Evolutionary conservation across 2,888 invertebrate genomes (phyloP), one percentile per base, ranked within the genome.

Genomic region (Neoscelio sp.): DNA sequence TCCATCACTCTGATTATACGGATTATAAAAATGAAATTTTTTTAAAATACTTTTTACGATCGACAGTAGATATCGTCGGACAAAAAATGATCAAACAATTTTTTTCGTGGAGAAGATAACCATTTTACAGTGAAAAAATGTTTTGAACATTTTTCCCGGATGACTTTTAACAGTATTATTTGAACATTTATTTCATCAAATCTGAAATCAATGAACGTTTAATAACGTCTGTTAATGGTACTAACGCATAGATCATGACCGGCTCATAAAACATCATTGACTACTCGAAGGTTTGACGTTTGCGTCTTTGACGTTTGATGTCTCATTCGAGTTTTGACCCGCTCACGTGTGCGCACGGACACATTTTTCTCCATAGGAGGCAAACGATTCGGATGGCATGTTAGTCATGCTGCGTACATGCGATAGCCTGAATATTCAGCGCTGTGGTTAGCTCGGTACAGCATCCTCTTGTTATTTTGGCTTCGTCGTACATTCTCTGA

Each of bases 371-470:
- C 71, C 54, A 52, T 71, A 58, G 68, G 56, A 68, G 50, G 70
- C 68, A 54, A 62, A 62, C 54, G 62, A 62, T 62, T 46, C 46
- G 23, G 54, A 54, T 62, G 62, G 62, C 64, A 73, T 56, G 73
- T 73, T 73, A 64, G 64, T 54, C 10, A 64, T 73, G 73, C 38
- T 40, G 52, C 62, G 64, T 54, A 46, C 60, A 62, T 73, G 62
- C 54, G 62, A 64, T 73, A 71, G 73, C 28, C 38, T 64, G 73
- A 73, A 73, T 73, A 73, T 73, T 73, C 73, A 73, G 73, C 54
- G 18, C 30, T 64, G 64, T 52, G 64, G 73, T 64, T 73, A 54
- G 64, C 64, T 52, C 35, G 54, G 54, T 46, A 38, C 46, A 56
- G 64, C 35, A 64, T 64, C 54, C 60, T 73, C 73, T 46, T 64